phyloP scores from a whole-genome alignment of 2,888 invertebrate genomes.

The Steinernema carpocapsae region DNA sequence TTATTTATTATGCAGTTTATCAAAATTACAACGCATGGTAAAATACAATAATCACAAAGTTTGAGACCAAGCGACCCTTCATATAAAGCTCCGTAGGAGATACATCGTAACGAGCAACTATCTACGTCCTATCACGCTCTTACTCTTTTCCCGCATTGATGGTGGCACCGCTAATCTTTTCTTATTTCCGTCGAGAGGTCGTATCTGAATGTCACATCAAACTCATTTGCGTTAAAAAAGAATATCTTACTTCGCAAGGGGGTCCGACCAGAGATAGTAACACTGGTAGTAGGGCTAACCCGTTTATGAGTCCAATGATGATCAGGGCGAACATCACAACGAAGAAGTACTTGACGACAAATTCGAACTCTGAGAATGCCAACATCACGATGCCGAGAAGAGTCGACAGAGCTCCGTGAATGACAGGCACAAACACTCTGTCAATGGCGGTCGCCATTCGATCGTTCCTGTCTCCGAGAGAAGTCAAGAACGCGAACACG shows the following conservation, averaged over 20 bases:
- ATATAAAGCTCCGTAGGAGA: constrained; percentile 32
- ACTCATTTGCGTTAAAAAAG: constrained; percentile 26
- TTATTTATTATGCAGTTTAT: constrained; percentile 30
- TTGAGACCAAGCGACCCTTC: constrained; percentile 35
- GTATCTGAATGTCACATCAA: constrained; percentile 43
- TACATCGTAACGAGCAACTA: constrained; percentile 25
- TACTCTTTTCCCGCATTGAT: background rate
- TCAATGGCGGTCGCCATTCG: constrained; percentile 83
- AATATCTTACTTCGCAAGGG: constrained; percentile 30
- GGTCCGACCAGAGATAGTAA: constrained; percentile 82
- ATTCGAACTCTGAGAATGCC: constrained; percentile 86
- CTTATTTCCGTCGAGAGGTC: constrained; percentile 44
- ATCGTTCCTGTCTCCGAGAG: constrained; percentile 85
- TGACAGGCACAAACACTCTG: constrained; percentile 83
- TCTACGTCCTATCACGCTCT: constrained; percentile 5
- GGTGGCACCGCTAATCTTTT: constrained; percentile 14
- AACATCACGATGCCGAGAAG: constrained; percentile 86
- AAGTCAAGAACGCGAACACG: constrained; percentile 86
- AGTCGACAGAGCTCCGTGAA: constrained; percentile 88
- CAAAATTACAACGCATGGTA: constrained; percentile 15
- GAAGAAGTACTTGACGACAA: constrained; percentile 80
- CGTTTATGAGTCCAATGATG: constrained; percentile 82
- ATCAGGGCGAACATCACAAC: constrained; percentile 82
- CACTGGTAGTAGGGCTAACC: constrained; percentile 85
- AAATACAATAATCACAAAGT: constrained; percentile 14